Evolutionary conservation across 2,888 invertebrate species (phyloP).

Genomic region (Chouioia cunea): DNA sequence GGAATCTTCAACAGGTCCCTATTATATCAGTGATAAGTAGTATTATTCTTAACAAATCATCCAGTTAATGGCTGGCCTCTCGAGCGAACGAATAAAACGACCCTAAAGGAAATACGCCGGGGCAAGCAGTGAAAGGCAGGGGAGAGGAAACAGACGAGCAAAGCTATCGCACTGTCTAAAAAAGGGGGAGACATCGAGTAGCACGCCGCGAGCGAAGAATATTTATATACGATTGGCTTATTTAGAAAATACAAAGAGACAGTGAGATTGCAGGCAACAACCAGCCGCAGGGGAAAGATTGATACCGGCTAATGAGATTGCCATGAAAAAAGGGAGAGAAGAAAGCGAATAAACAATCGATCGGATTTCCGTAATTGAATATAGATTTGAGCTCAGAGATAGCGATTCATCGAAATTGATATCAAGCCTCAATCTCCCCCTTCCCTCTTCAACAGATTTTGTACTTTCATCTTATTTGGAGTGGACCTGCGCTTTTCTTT

Average conservation of each 20-base stretch:
- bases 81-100: slow-evolving; percentile 7
- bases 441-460: too few relatives aligned
- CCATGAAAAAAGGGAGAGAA: slow-evolving; percentile 10
- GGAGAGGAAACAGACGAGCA: neutral
- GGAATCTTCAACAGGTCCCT: slow-evolving; percentile 25
- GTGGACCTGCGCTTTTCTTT: neutral
- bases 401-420: neutral
- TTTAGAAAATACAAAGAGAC: neutral
- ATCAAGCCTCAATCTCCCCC: neutral
- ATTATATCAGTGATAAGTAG: slow-evolving; percentile 27
- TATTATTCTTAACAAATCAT: slow-evolving; percentile 40
- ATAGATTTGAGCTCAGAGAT: too few relatives aligned
- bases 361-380: too few relatives aligned
- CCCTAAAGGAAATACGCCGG: slow-evolving; percentile 7
- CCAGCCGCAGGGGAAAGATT: neutral
- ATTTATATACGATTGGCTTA: slow-evolving; percentile 6
- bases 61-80: slow-evolving; percentile 16
- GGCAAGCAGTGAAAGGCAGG: neutral
- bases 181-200: slow-evolving; percentile 9
- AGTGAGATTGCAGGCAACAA: neutral
- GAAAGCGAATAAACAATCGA: slow-evolving; percentile 8
- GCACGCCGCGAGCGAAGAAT: neutral
- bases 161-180: neutral
- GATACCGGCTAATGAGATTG: slow-evolving; percentile 9
- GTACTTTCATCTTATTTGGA: slow-evolving; percentile 6